Base-by-base conservation (phyloP, 1,140 invertebrate species). In the Diabrotica virgifera region DNA sequence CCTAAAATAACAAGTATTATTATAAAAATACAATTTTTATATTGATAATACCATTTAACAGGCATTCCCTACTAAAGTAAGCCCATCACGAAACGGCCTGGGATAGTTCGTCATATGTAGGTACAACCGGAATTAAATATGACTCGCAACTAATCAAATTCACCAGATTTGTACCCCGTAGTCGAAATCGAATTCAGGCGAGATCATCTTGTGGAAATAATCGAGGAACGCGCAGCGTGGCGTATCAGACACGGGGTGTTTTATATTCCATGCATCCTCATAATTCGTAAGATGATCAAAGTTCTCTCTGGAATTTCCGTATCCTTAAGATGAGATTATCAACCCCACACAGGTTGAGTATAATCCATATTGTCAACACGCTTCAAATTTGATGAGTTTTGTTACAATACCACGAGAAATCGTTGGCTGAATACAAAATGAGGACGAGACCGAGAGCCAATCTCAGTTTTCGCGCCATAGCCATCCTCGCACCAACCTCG, bases 241-340 rank as follows among this genome's bases (percentile, higher is more conserved):
- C 65, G 65, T 67, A 70, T 64, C 38, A 52, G 65, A 64, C 65
- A 52, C 56, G 63, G 61, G 52, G 62, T 65, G 60, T 73, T 76
- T 76, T 70, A 73, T 76, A 77, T 77, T 76, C 76, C 68, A 66
- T 63, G 68, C 75, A 70, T 70, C 73, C 66, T 71, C 76, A 72
- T 78, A 76, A 78, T 78, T 78, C 74, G 68, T 69, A 69, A 77
- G 76, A 78, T 78, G 76, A 78, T 78, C 76, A 78, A 78, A 78
- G 76, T 77, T 78, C 74, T 73, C 69, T 67, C 69, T 59, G 67
- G 75, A 74, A 76, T 75, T 76, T 75, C 72, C 74, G 73, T 70
- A 72, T 77, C 74, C 74, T 77, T 73, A 76, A 72, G 76, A 78
- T 77, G 76, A 78, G 76, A 78, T 78, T 78, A 77, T 77, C 75